phyloP scores from a whole-genome alignment of 2,888 invertebrate genomes.

The Dryomyza anilis region DNA sequence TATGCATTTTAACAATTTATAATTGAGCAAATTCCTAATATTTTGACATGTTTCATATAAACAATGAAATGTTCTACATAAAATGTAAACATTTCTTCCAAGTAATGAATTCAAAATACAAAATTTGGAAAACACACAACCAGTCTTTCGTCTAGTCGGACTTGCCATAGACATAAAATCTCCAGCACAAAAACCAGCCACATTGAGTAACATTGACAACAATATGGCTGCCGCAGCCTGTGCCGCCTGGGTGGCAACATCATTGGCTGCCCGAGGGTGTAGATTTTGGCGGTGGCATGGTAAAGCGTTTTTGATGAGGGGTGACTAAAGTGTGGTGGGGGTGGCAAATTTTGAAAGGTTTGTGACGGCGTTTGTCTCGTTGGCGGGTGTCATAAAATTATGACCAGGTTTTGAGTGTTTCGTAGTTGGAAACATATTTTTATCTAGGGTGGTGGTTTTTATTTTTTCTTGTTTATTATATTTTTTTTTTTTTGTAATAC shows the following conservation, averaged over 20 bases:
- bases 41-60: no score
- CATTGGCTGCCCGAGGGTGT: no score
- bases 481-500: neutral
- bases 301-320: no score
- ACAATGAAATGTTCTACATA: no score
- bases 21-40: no score
- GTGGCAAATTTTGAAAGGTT: neutral
- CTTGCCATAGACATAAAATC: neutral
- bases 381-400: slow-evolving; percentile 20
- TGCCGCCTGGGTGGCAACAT: neutral
- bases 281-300: no score
- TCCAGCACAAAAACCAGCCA: slow-evolving; percentile 11
- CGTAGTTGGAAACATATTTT: slow-evolving; percentile 22
- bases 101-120: no score
- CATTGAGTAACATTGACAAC: slow-evolving; percentile 6
- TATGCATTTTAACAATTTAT: no score
- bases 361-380: neutral
- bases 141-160: neutral
- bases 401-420: slow-evolving; percentile 14
- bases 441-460: neutral
- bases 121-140: neutral
- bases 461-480: neutral
- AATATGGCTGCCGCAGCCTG: neutral
- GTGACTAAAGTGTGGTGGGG: neutral
- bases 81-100: no score